Base-by-base conservation (phyloP, 2,797 vertebrate species). In the Cetoscarus ocellatus region DNA sequence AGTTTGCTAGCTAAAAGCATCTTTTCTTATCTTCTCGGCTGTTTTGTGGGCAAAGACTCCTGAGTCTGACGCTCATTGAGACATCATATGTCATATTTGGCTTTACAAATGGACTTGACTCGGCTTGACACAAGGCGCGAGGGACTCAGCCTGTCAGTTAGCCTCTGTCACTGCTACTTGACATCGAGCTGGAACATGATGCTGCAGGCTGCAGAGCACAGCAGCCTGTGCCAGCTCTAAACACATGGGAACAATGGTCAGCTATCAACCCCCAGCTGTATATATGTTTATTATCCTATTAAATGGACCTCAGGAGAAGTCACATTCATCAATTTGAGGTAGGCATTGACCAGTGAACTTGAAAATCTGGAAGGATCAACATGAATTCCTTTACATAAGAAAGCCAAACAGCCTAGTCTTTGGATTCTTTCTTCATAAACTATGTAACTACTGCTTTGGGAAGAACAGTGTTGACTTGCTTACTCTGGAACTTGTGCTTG, bases 81-180 rank as follows among this genome's bases (percentile, higher is more conserved):
- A 71, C 13, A 56, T 55, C 11, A 15, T 51, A 43, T 53, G 66
- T 67, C 55, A 72, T 64, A 27, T 42, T 57, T 48, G 57, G 44
- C 61, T 48, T 58, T 55, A 58, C 69, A 80, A 83, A 86, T 54
- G 73, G 63, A 80, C 67, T 50, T 73, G 70, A 67, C 62, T 63
- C 45, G 68, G 67, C 62, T 63, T 42, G 68, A 77, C 70, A 50
- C 50, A 55, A 59, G 66, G 78, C 14, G 48, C 68, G 67, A 77
- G 75, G 67, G 74, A 65, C 42, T 12, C 57, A 53, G 67, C 58
- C 80, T 72, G 69, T 77, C 82, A 79, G 72, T 83, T 73, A 72
- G 80, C 77, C 74, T 79, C 68, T 53, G 70, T 59, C 82, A 68
- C 61, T n/a, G 42, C 70, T 82, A 70, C 77, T 71, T 78, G 66